Evolutionary conservation across 2,888 invertebrate genomes (phyloP), one percentile per base, ranked within the genome.

Genomic region (Embidobia sp.): DNA sequence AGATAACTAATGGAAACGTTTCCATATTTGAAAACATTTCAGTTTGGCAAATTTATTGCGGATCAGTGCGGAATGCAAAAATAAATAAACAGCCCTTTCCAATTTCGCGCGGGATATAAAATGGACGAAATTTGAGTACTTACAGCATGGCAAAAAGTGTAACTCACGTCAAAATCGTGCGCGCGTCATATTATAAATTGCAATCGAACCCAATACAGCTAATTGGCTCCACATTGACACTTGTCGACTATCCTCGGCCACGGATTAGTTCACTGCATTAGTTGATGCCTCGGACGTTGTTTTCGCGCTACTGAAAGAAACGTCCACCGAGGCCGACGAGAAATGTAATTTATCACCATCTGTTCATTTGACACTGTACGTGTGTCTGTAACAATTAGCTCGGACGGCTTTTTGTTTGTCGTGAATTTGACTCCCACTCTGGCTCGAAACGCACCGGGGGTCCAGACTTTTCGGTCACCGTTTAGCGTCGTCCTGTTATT

Each of bases 321-420:
- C 22, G 49, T 76, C 63, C 35, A 37, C 46, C 49, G 69, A 51
- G 5, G 59, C 69, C 37, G 37, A 31, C 51, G 59, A 59, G 55
- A 61, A 53, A 55, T 22, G 75, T 57, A 22, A 76, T 76, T 69
- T 76, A 76, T 69, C 75, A 69, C 61, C 75, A 75, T 67, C 75
- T 67, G 75, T 63, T 67, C 67, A 29, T 67, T 75, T 67, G 67
- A 66, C 55, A 13, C 27, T 35, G 18, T 55, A 61, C 48, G 67
- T 44, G 66, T 57, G 75, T 63, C 70, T 37, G 61, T 72, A 53
- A 63, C 75, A 76, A 69, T 76, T 76, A 76, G 61, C 57, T 64
- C 26, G 35, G 40, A 40, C 26, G 69, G 57, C 53, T 59, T 67
- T 74, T 67, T 69, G 67, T 75, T 75, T 67, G 63, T 49, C 75